These are phyloP conservation scores for Montipora cactus DNA, from an alignment of 64 coral and sea anemone species.

Conservation along the genomic window DNA sequence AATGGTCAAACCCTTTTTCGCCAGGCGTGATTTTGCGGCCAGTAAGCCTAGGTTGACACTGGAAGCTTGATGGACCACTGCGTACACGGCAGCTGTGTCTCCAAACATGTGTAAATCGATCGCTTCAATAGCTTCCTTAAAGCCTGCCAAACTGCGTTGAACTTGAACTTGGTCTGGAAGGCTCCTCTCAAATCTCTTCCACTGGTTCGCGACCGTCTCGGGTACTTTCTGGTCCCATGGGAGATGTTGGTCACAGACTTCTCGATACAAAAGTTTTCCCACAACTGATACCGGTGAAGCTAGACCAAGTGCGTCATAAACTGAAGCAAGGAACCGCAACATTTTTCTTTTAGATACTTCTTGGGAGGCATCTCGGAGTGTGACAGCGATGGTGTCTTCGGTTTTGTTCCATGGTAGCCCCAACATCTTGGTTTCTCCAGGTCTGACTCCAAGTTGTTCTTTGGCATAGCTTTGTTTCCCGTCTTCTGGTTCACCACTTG, in stretches of 20 bases:
- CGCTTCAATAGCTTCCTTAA: not conserved
- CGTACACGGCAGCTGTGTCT: constrained; percentile 35
- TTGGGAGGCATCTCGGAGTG: not conserved
- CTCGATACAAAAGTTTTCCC: constrained; percentile 44
- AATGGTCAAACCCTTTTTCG: constrained; percentile 47
- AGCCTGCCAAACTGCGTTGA: not conserved
- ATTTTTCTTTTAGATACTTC: constrained; percentile 42
- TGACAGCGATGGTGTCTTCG: constrained; percentile 38
- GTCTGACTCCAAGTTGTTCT: constrained; percentile 41
- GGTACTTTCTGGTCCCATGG: constrained; percentile 45
- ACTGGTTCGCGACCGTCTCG: not conserved
- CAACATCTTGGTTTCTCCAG: constrained; percentile 39
- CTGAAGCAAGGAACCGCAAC: not conserved
- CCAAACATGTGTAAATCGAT: not conserved
- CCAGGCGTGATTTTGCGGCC: constrained; percentile 30
- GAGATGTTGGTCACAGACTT: constrained; percentile 25
- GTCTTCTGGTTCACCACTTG: not conserved
- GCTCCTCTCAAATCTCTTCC: not conserved
- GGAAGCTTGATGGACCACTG: constrained; percentile 22
- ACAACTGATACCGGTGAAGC: constrained; percentile 4
- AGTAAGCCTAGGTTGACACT: constrained; percentile 20
- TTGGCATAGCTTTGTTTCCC: constrained; percentile 35
- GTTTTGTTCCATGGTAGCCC: constrained; percentile 45
- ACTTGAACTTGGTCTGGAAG: constrained; percentile 17
- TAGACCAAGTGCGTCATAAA: constrained; percentile 27